These are phyloP conservation scores for Mactra quadrangularis DNA, from an alignment of 1,140 invertebrate genomes.

Conservation along the genomic window DNA sequence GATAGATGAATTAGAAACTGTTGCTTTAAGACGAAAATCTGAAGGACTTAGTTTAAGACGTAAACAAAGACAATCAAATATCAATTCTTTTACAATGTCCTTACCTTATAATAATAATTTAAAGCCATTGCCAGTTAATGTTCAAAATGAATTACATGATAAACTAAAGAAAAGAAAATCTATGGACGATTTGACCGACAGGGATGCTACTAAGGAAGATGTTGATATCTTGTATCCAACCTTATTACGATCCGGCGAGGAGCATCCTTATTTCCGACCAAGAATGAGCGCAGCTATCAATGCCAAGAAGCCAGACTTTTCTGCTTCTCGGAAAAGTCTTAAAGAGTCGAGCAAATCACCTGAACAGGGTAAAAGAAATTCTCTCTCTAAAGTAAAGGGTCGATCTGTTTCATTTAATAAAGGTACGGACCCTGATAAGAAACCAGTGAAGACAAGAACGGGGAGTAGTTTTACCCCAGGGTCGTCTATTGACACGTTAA, in stretches of 20 bases:
- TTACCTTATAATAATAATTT: not conserved
- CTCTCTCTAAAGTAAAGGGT: slow-evolving; percentile 32
- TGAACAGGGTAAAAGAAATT: not conserved
- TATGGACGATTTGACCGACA: slow-evolving; percentile 37
- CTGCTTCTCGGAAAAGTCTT: not conserved
- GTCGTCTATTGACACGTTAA: slow-evolving; percentile 64
- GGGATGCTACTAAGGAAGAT: slow-evolving; percentile 13
- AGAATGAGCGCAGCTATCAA: slow-evolving; percentile 22
- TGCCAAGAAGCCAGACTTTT: slow-evolving; percentile 20
- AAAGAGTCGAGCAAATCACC: slow-evolving; percentile 32
- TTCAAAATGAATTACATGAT: slow-evolving; percentile 47
- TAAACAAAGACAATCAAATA: not conserved
- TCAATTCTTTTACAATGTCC: slow-evolving; percentile 38
- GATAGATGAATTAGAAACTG: not conserved
- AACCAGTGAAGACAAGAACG: slow-evolving; percentile 7
- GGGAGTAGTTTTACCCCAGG: slow-evolving; percentile 49
- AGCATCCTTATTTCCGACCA: slow-evolving; percentile 46
- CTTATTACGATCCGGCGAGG: slow-evolving; percentile 22
- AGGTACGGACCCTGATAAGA: not conserved
- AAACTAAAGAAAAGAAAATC: slow-evolving; percentile 40
- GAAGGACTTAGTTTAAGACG: not conserved
- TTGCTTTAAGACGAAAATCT: not conserved
- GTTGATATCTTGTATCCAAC: slow-evolving; percentile 44
- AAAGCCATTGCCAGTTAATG: not conserved
- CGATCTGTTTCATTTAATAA: slow-evolving; percentile 43